phyloP scores from a whole-genome alignment of 2,797 vertebrate species.

The Enteromius trimaculatus region DNA sequence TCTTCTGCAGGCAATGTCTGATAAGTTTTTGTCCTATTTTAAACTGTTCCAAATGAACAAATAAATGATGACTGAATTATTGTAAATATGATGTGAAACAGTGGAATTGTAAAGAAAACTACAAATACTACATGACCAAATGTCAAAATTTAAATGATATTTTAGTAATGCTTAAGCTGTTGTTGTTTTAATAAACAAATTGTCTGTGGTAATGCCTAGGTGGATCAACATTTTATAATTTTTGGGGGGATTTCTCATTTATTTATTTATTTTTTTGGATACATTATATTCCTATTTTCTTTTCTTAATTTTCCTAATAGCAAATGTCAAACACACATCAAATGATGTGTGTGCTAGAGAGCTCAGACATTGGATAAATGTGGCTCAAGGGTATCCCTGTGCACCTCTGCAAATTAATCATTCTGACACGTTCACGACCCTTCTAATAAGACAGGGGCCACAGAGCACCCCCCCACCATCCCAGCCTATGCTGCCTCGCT shows the following conservation, averaged over 20 bases:
- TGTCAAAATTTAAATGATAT: not conserved
- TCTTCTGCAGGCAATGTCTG: slow-evolving; percentile 1
- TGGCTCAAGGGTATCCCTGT: slow-evolving; percentile 84
- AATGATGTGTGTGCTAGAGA: slow-evolving; percentile 78
- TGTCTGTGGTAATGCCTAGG: not conserved
- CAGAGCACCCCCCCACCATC: slow-evolving; percentile 78
- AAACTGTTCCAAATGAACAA: slow-evolving; percentile 5
- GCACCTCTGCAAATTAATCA: slow-evolving; percentile 88
- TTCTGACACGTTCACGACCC: slow-evolving; percentile 88
- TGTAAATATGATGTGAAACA: not conserved
- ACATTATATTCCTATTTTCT: slow-evolving; percentile 76
- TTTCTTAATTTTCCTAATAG: slow-evolving; percentile 77
- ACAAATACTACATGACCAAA: not conserved
- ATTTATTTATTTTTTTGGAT: not conserved
- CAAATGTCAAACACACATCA: slow-evolving; percentile 86
- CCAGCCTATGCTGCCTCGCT: slow-evolving; percentile 77
- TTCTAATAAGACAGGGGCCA: slow-evolving; percentile 89
- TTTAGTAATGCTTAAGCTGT: not conserved
- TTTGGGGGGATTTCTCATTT: not conserved
- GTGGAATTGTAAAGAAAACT: slow-evolving; percentile 1
- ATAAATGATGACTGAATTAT: not conserved
- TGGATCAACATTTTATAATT: not conserved
- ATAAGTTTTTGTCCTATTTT: not conserved
- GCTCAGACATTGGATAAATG: slow-evolving; percentile 80
- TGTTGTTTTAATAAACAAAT: not conserved